These are phyloP conservation scores for Lasius fuliginosus DNA, from an alignment of 2,888 invertebrate species.

Conservation along the genomic window DNA sequence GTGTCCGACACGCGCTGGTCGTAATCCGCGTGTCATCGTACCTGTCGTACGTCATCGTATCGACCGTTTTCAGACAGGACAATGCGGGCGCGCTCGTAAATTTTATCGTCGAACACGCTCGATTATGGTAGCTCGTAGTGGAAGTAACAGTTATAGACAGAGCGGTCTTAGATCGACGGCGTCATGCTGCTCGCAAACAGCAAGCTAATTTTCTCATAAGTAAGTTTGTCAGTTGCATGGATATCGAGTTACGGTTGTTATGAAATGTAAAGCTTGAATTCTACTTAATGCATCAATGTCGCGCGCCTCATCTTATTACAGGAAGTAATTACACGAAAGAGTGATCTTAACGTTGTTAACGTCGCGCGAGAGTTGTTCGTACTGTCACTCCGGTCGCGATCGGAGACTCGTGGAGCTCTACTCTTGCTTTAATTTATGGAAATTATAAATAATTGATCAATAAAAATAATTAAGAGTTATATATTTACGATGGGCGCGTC, in stretches of 20 bases:
- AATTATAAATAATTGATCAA: constrained; percentile 35
- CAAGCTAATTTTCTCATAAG: constrained; percentile 30
- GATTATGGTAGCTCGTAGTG: constrained; percentile 20
- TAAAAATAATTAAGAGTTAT: constrained; percentile 32
- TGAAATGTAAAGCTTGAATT: constrained; percentile 8
- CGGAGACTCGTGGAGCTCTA: constrained; percentile 1
- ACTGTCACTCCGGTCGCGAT: not conserved
- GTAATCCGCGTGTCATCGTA: constrained; percentile 74
- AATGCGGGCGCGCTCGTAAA: constrained; percentile 69
- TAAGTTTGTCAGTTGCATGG: constrained; percentile 28
- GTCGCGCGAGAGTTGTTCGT: not conserved
- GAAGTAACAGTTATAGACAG: constrained; percentile 38
- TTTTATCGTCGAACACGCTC: constrained; percentile 63
- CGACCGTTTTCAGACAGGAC: constrained; percentile 53
- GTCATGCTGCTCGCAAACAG: not conserved
- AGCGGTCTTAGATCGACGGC: not conserved
- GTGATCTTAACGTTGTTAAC: constrained; percentile 18
- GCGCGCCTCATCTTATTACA: constrained; percentile 17
- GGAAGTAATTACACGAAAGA: constrained; percentile 11
- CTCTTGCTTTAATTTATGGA: constrained; percentile 45
- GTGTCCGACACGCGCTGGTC: constrained; percentile 62
- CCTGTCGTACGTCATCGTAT: constrained; percentile 71
- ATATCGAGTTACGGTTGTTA: constrained; percentile 35
- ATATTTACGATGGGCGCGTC: constrained; percentile 16
- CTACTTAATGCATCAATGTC: constrained; percentile 66